A percentile compares a stretch with the other conserved stretches of the same genome.
phyloP scores from a whole-genome alignment of 1,140 invertebrate species.

The Hestina assimilis region DNA sequence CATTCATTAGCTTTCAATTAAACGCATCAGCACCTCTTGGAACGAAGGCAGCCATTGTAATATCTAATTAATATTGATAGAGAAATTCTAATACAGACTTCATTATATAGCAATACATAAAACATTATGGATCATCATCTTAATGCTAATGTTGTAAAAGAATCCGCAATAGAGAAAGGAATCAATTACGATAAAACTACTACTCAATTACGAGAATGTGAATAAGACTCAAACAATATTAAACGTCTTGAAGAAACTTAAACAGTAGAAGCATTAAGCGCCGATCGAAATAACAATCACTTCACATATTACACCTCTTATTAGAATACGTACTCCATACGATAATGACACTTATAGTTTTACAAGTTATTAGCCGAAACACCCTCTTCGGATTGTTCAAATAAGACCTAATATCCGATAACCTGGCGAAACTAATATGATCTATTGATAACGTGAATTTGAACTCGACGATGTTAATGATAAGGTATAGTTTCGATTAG shows the following conservation, averaged over 20 bases:
- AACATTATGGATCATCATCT: constrained; percentile 32
- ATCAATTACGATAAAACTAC: not conserved
- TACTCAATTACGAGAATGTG: not conserved
- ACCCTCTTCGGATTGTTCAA: constrained; percentile 27
- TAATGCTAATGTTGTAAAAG: too few relatives aligned
- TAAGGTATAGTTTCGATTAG: constrained; percentile 37
- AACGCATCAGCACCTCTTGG: constrained; percentile 35
- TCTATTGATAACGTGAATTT: constrained; percentile 20
- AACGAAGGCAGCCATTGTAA: constrained; percentile 36
- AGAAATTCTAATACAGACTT: constrained; percentile 36
- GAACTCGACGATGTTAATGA: constrained; percentile 20
- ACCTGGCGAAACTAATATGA: constrained; percentile 20
- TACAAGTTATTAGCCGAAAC: constrained; percentile 32
- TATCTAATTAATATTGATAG: constrained; percentile 47
- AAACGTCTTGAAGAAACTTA: constrained; percentile 25
- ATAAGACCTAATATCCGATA: constrained; percentile 49
- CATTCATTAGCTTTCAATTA: constrained; percentile 40
- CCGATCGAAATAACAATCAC: constrained; percentile 39
- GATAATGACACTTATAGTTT: constrained; percentile 37
- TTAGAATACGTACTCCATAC: constrained; percentile 40
- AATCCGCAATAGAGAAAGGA: not conserved
- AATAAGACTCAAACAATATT: constrained; percentile 16
- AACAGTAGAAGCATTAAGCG: constrained; percentile 34
- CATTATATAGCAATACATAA: constrained; percentile 41
- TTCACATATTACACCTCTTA: constrained; percentile 47